Base-by-base conservation (phyloP, 2,113 vertebrate species). In the Rhinoderma darwinii region DNA sequence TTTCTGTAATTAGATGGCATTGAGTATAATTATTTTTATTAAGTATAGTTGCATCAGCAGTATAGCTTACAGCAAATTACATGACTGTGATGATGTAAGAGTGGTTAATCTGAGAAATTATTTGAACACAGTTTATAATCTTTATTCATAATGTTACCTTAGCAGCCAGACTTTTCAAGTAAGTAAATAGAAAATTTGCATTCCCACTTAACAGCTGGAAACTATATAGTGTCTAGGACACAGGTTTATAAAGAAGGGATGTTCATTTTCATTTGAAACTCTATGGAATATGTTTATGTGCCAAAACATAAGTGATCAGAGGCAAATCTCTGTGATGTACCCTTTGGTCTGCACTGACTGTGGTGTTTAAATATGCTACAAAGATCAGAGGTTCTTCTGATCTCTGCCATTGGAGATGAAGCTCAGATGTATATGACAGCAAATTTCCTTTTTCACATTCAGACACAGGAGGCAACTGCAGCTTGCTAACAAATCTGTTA, bases 11-110 rank as follows among this genome's bases (percentile, higher is more conserved):
- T 75, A 75, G 51, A 76, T 76, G 51, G 44, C 50, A 70, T 73
- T 83, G 4, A 75, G 70, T 84, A 37, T 54, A 44, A 75, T 84
- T 73, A 51, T 84, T 84, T 84, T 75, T 84, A 84, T 54, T 74
- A 51, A 50, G 47, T 59, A 17, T n/a, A 39, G 32, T 72, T 50
- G 80, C 37, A 44, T 54, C 66, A 83, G 82, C 41, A 73, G 43
- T 15, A 56, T 73, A 54, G 50, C 82, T 84, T 74, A 30, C 68
- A 84, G 68, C 47, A 74, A 83, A 47, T 25, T 20, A 83, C 59
- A 50, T 68, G 41, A 68, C 56, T 50, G 8, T 70, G 44, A 83
- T 51, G 50, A 84, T 56, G 32, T 74, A 73, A 18, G 12, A 84
- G 35, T 15, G 35, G 44, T 11, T 72, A 11, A 74, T 41, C 66